phyloP scores from a whole-genome alignment of 2,888 invertebrate species.

The Drosophila algonquin region DNA sequence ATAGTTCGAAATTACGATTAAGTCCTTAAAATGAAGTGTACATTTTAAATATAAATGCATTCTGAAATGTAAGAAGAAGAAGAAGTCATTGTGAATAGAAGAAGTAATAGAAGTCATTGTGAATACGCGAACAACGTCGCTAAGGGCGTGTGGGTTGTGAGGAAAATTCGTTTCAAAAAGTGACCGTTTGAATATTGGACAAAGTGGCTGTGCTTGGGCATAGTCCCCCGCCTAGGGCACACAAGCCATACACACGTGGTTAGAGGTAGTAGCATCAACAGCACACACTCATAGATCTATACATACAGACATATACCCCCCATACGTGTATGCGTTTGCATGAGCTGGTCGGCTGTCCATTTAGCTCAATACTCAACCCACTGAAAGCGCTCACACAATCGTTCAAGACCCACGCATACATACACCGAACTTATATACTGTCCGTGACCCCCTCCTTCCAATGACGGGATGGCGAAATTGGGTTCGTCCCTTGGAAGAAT shows the following conservation, averaged over 20 bases:
- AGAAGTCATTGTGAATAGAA: slow-evolving; percentile 70
- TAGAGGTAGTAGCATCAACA: slow-evolving; percentile 56
- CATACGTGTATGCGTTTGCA: slow-evolving; percentile 55
- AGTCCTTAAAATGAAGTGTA: slow-evolving; percentile 37
- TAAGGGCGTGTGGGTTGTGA: slow-evolving; percentile 50
- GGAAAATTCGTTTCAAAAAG: slow-evolving; percentile 72
- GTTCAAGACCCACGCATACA: slow-evolving; percentile 66
- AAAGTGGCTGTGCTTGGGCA: slow-evolving; percentile 66
- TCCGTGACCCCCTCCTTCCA: slow-evolving; percentile 69
- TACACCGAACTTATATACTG: slow-evolving; percentile 66
- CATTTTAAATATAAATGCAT: slow-evolving; percentile 48
- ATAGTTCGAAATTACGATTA: background rate
- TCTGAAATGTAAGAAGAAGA: slow-evolving; percentile 65
- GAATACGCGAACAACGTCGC: slow-evolving; percentile 57
- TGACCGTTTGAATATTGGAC: slow-evolving; percentile 79
- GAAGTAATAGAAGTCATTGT: slow-evolving; percentile 75
- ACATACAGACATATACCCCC: slow-evolving; percentile 8
- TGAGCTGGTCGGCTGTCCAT: slow-evolving; percentile 62
- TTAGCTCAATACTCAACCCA: slow-evolving; percentile 67
- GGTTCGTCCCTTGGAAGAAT: slow-evolving; percentile 80
- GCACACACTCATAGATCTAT: slow-evolving; percentile 23
- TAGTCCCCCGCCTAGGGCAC: slow-evolving; percentile 69
- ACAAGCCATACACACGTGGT: slow-evolving; percentile 63
- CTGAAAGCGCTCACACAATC: slow-evolving; percentile 56
- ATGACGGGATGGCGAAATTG: slow-evolving; percentile 65